phyloP scores from a whole-genome alignment of 1,140 invertebrate species.

The Heliconius congener region DNA sequence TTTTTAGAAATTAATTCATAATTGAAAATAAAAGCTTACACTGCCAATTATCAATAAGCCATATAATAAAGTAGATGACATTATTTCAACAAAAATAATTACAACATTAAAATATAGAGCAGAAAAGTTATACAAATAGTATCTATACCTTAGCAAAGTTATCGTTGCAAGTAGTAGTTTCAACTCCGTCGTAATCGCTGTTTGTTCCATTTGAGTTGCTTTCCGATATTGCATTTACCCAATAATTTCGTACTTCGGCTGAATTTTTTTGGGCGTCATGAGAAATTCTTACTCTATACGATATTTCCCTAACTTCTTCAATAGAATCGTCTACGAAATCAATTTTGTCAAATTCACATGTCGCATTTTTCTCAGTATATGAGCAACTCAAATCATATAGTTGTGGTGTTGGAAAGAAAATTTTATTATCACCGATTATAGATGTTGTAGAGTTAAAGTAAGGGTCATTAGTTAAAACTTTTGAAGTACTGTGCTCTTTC shows the following conservation, averaged over 20 bases:
- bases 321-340: slow-evolving; percentile 51
- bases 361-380: slow-evolving; percentile 49
- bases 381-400: slow-evolving; percentile 66
- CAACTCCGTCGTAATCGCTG: slow-evolving; percentile 53
- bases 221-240: slow-evolving; percentile 59
- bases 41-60: too few relatives aligned
- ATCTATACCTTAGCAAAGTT: slow-evolving; percentile 53
- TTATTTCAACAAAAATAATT: background rate
- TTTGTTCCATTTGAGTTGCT: slow-evolving; percentile 39
- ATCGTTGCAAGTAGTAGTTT: slow-evolving; percentile 57
- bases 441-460: slow-evolving; percentile 83
- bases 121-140: background rate
- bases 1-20: too few relatives aligned
- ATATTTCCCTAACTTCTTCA: slow-evolving; percentile 40
- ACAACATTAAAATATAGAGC: background rate
- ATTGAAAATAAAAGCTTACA: background rate
- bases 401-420: slow-evolving; percentile 84
- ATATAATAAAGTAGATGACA: too few relatives aligned
- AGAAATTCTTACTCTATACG: slow-evolving; percentile 56
- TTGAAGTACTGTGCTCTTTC: slow-evolving; percentile 80
- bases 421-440: slow-evolving; percentile 78
- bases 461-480: slow-evolving; percentile 82
- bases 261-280: slow-evolving; percentile 51
- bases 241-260: slow-evolving; percentile 53
- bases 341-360: slow-evolving; percentile 58